A percentile compares a stretch with the other conserved stretches of the same genome.
These are phyloP conservation scores for Sebastes schlegelii DNA, from an alignment of 2,113 vertebrate genomes.

Conservation along the genomic window DNA sequence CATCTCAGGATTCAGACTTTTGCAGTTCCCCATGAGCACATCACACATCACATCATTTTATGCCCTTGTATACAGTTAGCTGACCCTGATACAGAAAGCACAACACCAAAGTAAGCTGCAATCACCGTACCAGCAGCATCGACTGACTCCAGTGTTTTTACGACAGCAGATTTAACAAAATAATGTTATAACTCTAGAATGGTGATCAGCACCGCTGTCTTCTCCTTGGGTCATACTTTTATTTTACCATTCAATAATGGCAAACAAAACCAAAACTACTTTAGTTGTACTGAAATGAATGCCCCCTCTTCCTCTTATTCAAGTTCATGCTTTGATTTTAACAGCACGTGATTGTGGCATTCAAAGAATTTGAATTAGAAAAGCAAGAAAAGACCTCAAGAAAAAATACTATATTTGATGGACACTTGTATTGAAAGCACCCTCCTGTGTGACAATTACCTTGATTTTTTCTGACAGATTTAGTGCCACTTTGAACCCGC, in stretches of 20 bases:
- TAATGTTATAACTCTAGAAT: not conserved
- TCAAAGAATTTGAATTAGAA: not conserved
- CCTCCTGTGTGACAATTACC: not conserved
- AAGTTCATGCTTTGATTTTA: not conserved
- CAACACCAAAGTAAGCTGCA: not conserved
- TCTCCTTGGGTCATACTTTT: not conserved
- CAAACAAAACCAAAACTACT: not conserved
- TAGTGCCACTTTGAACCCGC: not conserved
- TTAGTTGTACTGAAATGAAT: not conserved
- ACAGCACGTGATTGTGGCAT: not conserved
- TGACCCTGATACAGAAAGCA: slow-evolving; percentile 4
- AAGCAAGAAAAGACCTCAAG: not conserved
- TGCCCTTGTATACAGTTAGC: not conserved
- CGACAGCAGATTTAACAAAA: not conserved
- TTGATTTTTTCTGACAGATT: not conserved
- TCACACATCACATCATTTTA: not conserved
- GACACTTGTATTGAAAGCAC: no score
- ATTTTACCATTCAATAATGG: not conserved
- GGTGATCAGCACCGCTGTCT: not conserved
- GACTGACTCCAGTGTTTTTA: not conserved
- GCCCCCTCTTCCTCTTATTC: not conserved
- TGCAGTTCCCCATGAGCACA: slow-evolving; percentile 2
- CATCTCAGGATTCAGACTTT: slow-evolving; percentile 7
- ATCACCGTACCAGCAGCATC: not conserved
- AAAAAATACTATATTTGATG: not conserved